Evolutionary conservation across 2,797 vertebrate genomes (phyloP), one percentile per base, ranked within the genome.

Genomic region (Cetoscarus ocellatus): DNA sequence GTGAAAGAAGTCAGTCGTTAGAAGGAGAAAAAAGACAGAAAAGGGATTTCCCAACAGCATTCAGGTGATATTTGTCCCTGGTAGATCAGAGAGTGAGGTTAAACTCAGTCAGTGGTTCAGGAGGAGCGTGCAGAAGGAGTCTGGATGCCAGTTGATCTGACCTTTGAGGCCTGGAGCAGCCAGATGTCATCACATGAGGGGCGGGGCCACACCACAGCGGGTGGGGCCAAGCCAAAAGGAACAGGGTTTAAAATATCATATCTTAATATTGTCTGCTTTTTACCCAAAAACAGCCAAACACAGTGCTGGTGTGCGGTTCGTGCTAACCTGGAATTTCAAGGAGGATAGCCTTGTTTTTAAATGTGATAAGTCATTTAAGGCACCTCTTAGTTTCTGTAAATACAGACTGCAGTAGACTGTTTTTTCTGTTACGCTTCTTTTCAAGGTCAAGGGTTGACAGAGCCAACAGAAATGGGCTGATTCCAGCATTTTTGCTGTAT

Each of bases 161-260:
- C 94, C 95, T 95, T 88, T 3, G 48, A 89, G 90, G 86, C 95
- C 95, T 95, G 92, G 11, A 63, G 79, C 1, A 51, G 82, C 64
- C 86, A 55, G 85, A 59, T 10, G 57, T 34, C 27, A 27, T 27
- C 27, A 73, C 55, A 49, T 48, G 85, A 60, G 80, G 51, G 82
- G 84, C 50, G 69, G 66, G 68, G 81, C 80, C 87, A 54, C 81
- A 82, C 84, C 89, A 38, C 58, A 67, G 65, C 77, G 76, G 88
- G 87, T 65, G 87, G 80, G 86, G 82, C 86, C 90, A 85, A 65
- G 80, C 64, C 84, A 74, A 66, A 61, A 79, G 85, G 89, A 89
- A 86, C 68, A 88, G 67, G 73, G 80, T 63, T 79, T 79, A 71
- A 89, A 75, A 90, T 64, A 61, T 92, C 77, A 94, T 57, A 52